Evolutionary conservation across 2,888 invertebrate species (phyloP).

Genomic region (Nephrocerus scutellatus): DNA sequence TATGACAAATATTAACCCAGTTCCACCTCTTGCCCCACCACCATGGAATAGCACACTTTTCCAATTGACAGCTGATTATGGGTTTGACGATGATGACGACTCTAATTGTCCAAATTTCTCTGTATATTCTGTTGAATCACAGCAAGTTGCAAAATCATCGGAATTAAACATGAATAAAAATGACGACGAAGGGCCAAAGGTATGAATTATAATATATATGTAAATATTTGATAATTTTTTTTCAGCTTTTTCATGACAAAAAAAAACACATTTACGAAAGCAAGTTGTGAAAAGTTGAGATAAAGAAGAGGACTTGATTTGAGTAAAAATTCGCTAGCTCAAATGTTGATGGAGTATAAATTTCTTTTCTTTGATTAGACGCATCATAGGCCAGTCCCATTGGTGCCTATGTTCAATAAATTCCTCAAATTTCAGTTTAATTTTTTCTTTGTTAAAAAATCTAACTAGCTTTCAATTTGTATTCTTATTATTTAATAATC

Average conservation of each 20-base stretch:
- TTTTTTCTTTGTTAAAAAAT: no score
- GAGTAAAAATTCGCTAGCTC: no score
- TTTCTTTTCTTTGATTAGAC: no score
- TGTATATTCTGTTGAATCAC: slow-evolving; percentile 74
- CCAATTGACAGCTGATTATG: slow-evolving; percentile 39
- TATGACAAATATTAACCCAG: slow-evolving; percentile 1
- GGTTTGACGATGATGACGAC: slow-evolving; percentile 51
- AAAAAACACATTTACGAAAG: slow-evolving; percentile 3
- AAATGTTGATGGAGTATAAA: no score
- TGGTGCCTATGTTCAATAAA: no score
- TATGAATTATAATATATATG: slow-evolving; percentile 27
- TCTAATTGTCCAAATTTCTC: slow-evolving; percentile 80
- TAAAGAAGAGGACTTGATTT: no score
- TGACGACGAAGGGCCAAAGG: slow-evolving; percentile 33
- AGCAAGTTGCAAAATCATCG: slow-evolving; percentile 51
- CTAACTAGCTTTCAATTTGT: no score
- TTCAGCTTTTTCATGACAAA: slow-evolving; percentile 5
- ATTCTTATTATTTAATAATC: neutral
- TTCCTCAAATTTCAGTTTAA: no score
- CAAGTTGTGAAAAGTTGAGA: no score
- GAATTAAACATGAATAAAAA: slow-evolving; percentile 23
- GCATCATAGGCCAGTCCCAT: no score
- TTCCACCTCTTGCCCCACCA: slow-evolving; percentile 42
- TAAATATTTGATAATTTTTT: slow-evolving; percentile 6
- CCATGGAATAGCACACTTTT: slow-evolving; percentile 38